These are phyloP conservation scores for Clarias gariepinus DNA, from an alignment of 2,113 vertebrate genomes.

Conservation along the genomic window DNA sequence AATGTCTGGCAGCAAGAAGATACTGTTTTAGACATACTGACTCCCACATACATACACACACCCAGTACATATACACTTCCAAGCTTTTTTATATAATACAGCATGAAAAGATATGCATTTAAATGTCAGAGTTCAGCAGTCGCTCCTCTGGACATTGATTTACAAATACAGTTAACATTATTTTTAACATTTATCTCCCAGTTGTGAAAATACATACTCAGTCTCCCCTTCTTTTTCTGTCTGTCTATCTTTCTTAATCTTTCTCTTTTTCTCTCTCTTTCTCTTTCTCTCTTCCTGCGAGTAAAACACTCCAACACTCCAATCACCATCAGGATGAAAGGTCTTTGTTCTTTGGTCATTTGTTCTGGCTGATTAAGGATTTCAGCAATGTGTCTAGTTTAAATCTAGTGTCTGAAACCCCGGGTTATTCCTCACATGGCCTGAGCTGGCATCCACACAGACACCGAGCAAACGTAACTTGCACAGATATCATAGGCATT, in stretches of 20 bases:
- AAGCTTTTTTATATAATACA: constrained; percentile 17
- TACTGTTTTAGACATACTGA: not conserved
- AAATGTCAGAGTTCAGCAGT: not conserved
- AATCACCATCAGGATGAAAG: constrained; percentile 23
- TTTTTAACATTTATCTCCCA: not conserved
- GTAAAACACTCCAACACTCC: constrained; percentile 13
- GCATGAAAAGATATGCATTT: constrained; percentile 26
- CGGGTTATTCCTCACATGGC: constrained; percentile 34
- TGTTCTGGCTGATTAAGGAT: constrained; percentile 46
- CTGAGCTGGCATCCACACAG: constrained; percentile 38
- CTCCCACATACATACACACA: not conserved
- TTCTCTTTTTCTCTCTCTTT: not conserved
- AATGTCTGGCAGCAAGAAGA: constrained; percentile 29
- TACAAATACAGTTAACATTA: constrained; percentile 18
- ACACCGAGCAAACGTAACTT: constrained; percentile 11
- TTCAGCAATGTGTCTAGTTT: constrained; percentile 45
- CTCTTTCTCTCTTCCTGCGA: not conserved
- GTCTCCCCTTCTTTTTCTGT: not conserved
- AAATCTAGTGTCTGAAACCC: constrained; percentile 38
- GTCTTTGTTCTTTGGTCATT: constrained; percentile 37
- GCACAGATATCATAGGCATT: constrained; percentile 24
- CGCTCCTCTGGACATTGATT: not conserved
- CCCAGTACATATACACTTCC: constrained; percentile 4
- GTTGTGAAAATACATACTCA: not conserved
- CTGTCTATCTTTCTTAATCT: constrained; percentile 7